Evolutionary conservation across 2,797 vertebrate genomes (phyloP).

Genomic region (Acipenser ruthenus): DNA sequence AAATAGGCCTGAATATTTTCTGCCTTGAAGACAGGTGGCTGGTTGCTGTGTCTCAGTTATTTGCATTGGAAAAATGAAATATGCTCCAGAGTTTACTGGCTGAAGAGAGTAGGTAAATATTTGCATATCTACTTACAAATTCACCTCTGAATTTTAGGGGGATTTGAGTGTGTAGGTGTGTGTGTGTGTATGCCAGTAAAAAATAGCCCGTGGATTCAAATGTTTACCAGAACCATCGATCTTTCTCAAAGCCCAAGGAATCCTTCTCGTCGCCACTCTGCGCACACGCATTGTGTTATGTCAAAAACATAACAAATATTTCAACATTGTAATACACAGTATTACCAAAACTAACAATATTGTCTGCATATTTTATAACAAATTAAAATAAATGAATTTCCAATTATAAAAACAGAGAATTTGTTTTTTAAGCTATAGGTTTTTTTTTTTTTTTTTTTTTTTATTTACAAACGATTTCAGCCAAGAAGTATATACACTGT

Average conservation of each 20-base stretch:
- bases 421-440: slow-evolving; percentile 43
- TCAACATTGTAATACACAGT: slow-evolving; percentile 62
- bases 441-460: slow-evolving; percentile 54
- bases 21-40: no score
- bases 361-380: slow-evolving; percentile 66
- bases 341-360: slow-evolving; percentile 57
- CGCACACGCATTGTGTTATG: slow-evolving; percentile 48
- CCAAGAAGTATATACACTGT: slow-evolving; percentile 78
- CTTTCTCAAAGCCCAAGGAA: slow-evolving; percentile 9
- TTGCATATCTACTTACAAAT: no score
- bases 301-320: slow-evolving; percentile 55
- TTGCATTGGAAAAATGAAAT: no score
- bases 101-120: no score
- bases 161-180: no score
- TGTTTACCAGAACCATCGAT: slow-evolving; percentile 21
- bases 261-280: no score
- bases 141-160: no score
- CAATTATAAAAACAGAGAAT: slow-evolving; percentile 58
- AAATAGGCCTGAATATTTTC: no score
- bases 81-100: no score
- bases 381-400: slow-evolving; percentile 57
- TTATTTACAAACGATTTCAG: slow-evolving; percentile 53
- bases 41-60: no score
- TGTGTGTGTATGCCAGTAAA: no score
- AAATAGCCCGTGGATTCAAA: not conserved